Percentiles rank a stretch among this genome's conserved stretches.
Evolutionary conservation across 2,797 vertebrate species (phyloP).

Genomic region (Pipistrellus nathusii): DNA sequence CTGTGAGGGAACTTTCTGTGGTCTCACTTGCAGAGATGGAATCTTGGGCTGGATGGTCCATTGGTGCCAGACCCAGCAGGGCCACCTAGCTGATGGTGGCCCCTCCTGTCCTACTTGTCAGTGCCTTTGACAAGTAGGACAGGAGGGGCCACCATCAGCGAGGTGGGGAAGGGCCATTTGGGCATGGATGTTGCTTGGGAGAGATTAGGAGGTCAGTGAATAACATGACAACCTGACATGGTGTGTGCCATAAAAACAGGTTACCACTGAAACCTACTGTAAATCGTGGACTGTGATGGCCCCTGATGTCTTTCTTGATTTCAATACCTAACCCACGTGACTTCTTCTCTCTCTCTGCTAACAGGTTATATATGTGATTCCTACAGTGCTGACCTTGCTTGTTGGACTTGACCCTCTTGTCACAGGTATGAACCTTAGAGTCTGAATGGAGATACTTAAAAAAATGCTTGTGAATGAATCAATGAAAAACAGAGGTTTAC

Average conservation of each 20-base stretch:
- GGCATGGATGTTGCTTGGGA: background rate
- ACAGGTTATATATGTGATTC: conserved; percentile 86
- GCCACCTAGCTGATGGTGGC: background rate
- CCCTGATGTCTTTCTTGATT: background rate
- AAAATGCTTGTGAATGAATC: background rate
- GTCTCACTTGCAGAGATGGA: background rate
- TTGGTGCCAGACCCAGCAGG: background rate
- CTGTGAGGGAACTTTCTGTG: background rate
- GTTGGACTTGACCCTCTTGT: conserved; percentile 85
- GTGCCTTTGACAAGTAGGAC: no score
- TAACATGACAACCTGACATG: background rate
- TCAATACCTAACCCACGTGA: background rate
- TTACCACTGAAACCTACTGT: background rate
- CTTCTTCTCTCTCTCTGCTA: conserved; percentile 56
- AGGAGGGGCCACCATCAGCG: no score
- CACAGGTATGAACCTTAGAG: conserved; percentile 84
- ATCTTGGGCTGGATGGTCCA: background rate
- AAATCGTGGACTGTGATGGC: background rate
- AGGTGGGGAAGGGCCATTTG: background rate
- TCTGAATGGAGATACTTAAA: background rate
- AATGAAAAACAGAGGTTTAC: background rate
- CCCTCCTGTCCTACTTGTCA: background rate
- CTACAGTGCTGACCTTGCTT: conserved; percentile 85
- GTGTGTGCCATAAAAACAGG: background rate
- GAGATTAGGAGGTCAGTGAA: background rate